Conservation (phyloP, 2,888 invertebrate species). For the Amphipoea lucens region DNA sequence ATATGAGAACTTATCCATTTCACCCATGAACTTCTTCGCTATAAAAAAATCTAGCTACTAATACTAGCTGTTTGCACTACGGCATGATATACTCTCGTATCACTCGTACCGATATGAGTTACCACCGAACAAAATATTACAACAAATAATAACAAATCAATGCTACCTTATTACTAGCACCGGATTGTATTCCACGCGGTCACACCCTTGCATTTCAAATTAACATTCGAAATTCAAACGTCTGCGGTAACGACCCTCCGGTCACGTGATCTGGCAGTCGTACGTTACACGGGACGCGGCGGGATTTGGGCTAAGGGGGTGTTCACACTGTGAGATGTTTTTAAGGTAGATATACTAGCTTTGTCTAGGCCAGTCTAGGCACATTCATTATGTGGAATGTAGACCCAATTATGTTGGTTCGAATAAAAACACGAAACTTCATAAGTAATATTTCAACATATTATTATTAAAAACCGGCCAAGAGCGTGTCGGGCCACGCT, state of each 20-base stretch:
- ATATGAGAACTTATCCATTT: background rate
- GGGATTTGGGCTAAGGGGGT: slow-evolving; percentile 37
- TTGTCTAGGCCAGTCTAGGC: background rate
- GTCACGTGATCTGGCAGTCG: slow-evolving; percentile 71
- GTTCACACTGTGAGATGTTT: background rate
- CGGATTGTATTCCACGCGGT: slow-evolving; percentile 75
- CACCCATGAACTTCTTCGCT: background rate
- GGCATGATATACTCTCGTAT: background rate
- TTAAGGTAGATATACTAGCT: too few relatives aligned
- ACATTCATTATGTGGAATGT: background rate
- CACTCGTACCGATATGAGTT: background rate
- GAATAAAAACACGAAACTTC: background rate
- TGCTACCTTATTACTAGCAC: slow-evolving; percentile 52
- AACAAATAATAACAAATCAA: slow-evolving; percentile 51
- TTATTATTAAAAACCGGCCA: too few relatives aligned
- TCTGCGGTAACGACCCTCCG: slow-evolving; percentile 79
- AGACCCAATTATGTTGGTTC: background rate
- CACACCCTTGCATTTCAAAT: slow-evolving; percentile 84
- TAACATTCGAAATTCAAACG: slow-evolving; percentile 79
- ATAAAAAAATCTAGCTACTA: background rate
- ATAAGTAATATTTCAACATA: background rate
- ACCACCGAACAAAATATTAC: slow-evolving; percentile 2
- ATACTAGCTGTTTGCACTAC: background rate
- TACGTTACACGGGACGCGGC: slow-evolving; percentile 37
- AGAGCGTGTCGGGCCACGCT: too few relatives aligned